Evolutionary conservation across 2,888 invertebrate genomes (phyloP), one percentile per base, ranked within the genome.

Genomic region (Laothoe populi): DNA sequence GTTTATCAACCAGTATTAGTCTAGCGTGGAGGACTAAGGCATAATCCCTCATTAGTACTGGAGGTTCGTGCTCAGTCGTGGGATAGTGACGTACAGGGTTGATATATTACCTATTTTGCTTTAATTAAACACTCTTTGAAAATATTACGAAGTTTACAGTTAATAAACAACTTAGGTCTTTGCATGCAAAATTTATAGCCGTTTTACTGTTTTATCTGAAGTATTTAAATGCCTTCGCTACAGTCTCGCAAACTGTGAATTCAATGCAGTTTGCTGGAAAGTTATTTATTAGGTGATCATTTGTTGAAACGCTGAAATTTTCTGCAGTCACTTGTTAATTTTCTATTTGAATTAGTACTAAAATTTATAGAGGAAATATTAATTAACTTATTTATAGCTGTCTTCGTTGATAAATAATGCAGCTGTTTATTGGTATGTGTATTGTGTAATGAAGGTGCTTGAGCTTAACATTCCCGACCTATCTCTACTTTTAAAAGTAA

Each of bases 181-280:
- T 16, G 38, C 35, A 46, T 42, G 24, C 40, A 26, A 42, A 44
- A 42, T 42, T 59, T 44, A 44, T 38, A 38, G 48, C 23, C 35
- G 23, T 38, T 53, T 53, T 21, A 13, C 38, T 11, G 64, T 62
- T 45, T 63, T 63, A 66, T 65, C 64, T 66, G 62, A 53, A 70
- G 63, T 64, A 57, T 57, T 64, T 65, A 53, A 65, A 63, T 70
- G 64, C 57, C 63, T 70, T 63, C 59, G 10, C 62, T 61, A 57
- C 62, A 65, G 67, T 71, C 66, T 67, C 69, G 66, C 66, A 68
- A 72, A 72, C 73, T 69, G 70, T 69, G 67, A 72, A 72, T 73
- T 73, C 73, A 75, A 71, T 76, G 71, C 66, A 74, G 70, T 71
- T 69, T 60, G 70, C 70, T 77, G 68, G 65, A 74, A 77, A 74